Evolutionary conservation across 1,140 invertebrate genomes (phyloP), one percentile per base, ranked within the genome.

Genomic region (Calliopsis andreniformis): DNA sequence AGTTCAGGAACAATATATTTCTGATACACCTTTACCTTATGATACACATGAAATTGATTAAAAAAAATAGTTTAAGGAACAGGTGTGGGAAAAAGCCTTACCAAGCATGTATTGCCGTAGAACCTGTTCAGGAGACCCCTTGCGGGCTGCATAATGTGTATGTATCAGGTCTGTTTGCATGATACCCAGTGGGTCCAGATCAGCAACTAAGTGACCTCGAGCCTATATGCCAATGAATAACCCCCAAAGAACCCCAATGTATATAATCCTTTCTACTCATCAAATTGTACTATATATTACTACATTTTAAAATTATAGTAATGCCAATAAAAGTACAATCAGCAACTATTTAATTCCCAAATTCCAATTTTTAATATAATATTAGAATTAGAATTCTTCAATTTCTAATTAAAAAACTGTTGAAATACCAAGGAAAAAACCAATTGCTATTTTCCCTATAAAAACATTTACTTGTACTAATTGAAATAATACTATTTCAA

Each of bases 131-230:
- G 94, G 94, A 82, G 92, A 89, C 82, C 94, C 94, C 79, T 91
- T 93, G 79, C 93, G 89, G 85, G 94, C 93, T 84, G 92, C 92
- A 87, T 93, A 93, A 89, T 93, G 93, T 78, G 91, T 92, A 81
- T 93, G 92, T 86, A 93, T 93, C 90, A 90, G 91, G 89, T 94
- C 93, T 88, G 92, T 93, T 92, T 93, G 93, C 92, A 93, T 96
- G 93, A 97, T 97, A 93, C 95, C 95, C 89, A 99, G 94, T 84
- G 98, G 98, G 94, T 99, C 98, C 93, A 98, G 92, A 92, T 97
- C 96, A 86, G 98, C 97, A 87, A 97, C 96, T 93, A 98, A 95
- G 94, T 99, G 98, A 91, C 98, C 98, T 92, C 97, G 96, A 91
- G 97, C 96, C 97, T 99, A 94, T 87, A 89, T 89, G 84, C 69